These are phyloP conservation scores for Peucedramus taeniatus DNA, from an alignment of 2,113 vertebrate species.

Conservation along the genomic window DNA sequence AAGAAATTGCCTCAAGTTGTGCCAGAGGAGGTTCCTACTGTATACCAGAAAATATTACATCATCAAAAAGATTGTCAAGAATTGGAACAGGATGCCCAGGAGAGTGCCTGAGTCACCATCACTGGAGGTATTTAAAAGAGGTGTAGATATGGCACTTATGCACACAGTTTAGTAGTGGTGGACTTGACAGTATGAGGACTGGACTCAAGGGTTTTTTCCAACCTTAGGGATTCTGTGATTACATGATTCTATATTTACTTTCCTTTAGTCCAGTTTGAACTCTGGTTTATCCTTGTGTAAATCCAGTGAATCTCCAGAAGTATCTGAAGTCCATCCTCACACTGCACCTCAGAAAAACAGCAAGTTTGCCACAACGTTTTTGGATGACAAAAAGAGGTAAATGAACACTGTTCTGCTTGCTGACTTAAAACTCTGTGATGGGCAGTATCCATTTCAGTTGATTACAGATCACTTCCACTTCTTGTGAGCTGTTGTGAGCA, in stretches of 20 bases:
- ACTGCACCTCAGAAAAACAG: neutral
- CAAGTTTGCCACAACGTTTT: neutral
- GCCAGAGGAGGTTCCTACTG: neutral
- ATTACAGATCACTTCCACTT: neutral
- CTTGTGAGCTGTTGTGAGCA: neutral
- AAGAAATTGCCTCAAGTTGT: neutral
- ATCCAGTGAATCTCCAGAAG: neutral
- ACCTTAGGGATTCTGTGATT: neutral
- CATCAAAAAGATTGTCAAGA: neutral
- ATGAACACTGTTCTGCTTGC: neutral
- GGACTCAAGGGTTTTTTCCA: neutral
- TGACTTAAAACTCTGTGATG: neutral
- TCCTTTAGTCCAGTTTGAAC: neutral
- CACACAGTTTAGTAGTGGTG: neutral
- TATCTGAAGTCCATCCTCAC: neutral
- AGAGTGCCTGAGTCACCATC: neutral
- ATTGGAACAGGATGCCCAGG: neutral
- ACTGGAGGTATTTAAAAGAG: neutral
- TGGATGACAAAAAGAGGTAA: neutral
- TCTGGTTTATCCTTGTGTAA: neutral
- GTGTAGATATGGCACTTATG: rapidly evolving
- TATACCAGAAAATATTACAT: neutral
- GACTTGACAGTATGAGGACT: neutral
- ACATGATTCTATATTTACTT: neutral
- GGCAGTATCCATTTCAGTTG: neutral